Evolutionary conservation across 1,140 invertebrate species (phyloP).

Genomic region (Heterodera carotae): DNA sequence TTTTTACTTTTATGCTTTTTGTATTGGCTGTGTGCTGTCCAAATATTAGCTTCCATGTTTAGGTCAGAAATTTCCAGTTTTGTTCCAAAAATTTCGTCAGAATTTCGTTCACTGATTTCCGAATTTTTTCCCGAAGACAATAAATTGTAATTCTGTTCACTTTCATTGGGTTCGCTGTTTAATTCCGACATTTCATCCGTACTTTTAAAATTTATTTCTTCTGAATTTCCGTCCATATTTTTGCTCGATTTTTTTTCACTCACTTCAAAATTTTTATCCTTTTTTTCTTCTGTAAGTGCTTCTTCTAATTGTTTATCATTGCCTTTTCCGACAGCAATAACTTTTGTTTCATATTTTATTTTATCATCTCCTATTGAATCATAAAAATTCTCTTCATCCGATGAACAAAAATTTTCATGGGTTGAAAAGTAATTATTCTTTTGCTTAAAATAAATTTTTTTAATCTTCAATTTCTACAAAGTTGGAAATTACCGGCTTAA

Average conservation of each 20-base stretch:
- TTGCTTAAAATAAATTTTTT: neutral
- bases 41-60: neutral
- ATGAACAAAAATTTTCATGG: neutral
- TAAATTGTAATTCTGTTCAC: neutral
- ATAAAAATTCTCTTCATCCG: neutral
- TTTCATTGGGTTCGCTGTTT: neutral
- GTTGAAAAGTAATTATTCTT: neutral
- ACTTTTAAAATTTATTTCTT: neutral
- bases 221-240: neutral
- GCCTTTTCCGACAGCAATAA: too few relatives aligned
- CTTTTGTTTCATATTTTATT: neutral
- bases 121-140: neutral
- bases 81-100: neutral
- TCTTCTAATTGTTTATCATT: too few relatives aligned
- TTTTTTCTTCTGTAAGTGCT: neutral
- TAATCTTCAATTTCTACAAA: neutral
- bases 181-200: neutral
- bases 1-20: neutral
- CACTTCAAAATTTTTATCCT: neutral
- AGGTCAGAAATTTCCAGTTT: neutral
- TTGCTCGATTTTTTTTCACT: neutral
- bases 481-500: too few relatives aligned
- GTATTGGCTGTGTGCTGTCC: neutral
- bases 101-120: neutral
- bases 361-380: neutral